Conservation (phyloP, 2,888 invertebrate species). For the Tenthredo scrophulariae region DNA sequence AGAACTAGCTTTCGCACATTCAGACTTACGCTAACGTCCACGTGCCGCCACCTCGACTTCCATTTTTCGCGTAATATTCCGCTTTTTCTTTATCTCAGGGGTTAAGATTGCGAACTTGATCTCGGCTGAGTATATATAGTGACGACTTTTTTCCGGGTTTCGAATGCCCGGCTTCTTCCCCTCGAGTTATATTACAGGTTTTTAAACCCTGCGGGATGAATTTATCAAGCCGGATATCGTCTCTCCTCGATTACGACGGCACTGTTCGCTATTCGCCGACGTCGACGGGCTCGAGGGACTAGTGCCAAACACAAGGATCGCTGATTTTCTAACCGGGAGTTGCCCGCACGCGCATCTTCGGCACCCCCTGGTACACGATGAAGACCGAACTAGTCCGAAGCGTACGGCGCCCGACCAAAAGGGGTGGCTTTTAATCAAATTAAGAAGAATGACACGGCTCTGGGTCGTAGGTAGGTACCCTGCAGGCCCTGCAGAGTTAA, state of each 20-base stretch:
- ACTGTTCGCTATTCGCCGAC: neutral
- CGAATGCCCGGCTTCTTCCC: neutral
- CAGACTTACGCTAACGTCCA: constrained; percentile 51
- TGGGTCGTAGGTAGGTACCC: neutral
- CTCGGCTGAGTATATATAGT: neutral
- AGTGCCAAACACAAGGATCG: constrained; percentile 40
- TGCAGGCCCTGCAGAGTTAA: neutral
- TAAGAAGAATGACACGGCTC: constrained; percentile 7
- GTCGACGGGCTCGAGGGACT: constrained; percentile 17
- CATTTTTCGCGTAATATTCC: neutral
- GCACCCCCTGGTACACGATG: constrained; percentile 22
- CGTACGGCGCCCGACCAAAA: neutral
- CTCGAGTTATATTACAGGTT: neutral
- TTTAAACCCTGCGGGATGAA: neutral
- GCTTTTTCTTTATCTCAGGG: neutral
- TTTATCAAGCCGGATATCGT: neutral
- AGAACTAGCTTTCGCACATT: neutral
- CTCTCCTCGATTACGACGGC: neutral
- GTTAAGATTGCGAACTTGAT: neutral
- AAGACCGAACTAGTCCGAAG: constrained; percentile 37
- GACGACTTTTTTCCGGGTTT: neutral
- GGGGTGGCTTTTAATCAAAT: constrained; percentile 46
- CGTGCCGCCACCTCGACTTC: constrained; percentile 45
- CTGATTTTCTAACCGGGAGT: constrained; percentile 45
- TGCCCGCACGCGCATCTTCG: constrained; percentile 50